These are phyloP conservation scores for Sarcophaga variegata DNA, from an alignment of 2,888 invertebrate genomes.

Conservation along the genomic window DNA sequence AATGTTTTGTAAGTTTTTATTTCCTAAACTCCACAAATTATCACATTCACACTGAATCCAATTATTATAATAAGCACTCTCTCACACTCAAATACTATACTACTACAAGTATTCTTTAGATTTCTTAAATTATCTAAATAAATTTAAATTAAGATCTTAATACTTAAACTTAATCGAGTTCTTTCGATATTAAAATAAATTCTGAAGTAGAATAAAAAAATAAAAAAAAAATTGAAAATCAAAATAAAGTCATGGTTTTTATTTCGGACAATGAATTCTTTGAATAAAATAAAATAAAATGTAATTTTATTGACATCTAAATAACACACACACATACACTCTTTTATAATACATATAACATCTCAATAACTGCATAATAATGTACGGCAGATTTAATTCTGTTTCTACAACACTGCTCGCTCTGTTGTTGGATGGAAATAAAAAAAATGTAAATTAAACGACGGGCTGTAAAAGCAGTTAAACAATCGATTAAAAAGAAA, in stretches of 20 bases:
- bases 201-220: slow-evolving; percentile 34
- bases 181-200: slow-evolving; percentile 45
- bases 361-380: too few relatives aligned
- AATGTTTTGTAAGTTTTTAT: not conserved
- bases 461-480: too few relatives aligned
- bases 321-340: too few relatives aligned
- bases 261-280: not conserved
- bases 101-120: slow-evolving; percentile 15
- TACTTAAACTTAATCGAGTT: slow-evolving; percentile 28
- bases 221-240: not conserved
- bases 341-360: too few relatives aligned
- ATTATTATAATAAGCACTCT: not conserved
- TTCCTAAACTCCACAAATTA: not conserved
- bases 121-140: slow-evolving; percentile 20
- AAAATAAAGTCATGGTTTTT: not conserved
- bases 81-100: not conserved
- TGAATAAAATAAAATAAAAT: not conserved
- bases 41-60: not conserved
- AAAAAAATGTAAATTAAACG: too few relatives aligned
- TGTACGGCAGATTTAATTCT: too few relatives aligned
- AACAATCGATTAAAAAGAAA: too few relatives aligned
- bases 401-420: too few relatives aligned
- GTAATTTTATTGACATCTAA: not conserved
- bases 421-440: too few relatives aligned
- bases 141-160: slow-evolving; percentile 18